phyloP scores from a whole-genome alignment of 2,888 invertebrate species.

The Steinernema hermaphroditum region DNA sequence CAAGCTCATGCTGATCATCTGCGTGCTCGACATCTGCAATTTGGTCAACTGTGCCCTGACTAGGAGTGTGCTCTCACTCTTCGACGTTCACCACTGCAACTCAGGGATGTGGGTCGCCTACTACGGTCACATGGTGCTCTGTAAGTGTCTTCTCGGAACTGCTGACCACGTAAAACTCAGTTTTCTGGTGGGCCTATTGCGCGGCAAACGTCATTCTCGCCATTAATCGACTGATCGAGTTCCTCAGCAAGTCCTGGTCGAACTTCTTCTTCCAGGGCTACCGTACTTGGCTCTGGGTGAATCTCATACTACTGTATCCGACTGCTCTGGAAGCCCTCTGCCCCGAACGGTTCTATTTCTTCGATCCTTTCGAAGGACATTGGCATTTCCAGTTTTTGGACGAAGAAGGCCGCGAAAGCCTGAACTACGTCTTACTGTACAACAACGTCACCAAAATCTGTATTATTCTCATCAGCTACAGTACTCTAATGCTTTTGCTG shows the following conservation, averaged over 20 bases:
- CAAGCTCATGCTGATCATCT: background rate
- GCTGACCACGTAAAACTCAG: background rate
- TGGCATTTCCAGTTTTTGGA: slow-evolving; percentile 12
- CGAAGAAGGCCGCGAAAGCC: background rate
- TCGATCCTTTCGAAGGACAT: slow-evolving; percentile 1
- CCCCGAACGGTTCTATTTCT: background rate
- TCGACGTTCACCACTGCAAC: background rate
- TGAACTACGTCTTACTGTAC: background rate
- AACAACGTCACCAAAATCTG: background rate
- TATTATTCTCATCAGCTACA: background rate
- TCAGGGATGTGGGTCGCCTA: background rate
- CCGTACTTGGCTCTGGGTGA: background rate
- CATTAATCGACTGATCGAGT: background rate
- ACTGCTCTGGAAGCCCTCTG: background rate
- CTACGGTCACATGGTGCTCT: background rate
- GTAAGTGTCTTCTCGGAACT: background rate
- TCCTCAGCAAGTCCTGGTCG: background rate
- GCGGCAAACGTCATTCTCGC: background rate
- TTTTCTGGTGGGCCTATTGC: slow-evolving; percentile 10
- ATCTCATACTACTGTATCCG: background rate
- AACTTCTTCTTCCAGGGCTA: background rate
- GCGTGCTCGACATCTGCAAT: background rate
- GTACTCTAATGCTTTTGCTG: background rate
- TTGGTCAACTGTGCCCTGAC: background rate
- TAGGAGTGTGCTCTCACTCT: background rate